Percentiles rank a stretch among this genome's conserved stretches.
Evolutionary conservation across 2,888 invertebrate genomes (phyloP).

Genomic region (Pinctada fucata): DNA sequence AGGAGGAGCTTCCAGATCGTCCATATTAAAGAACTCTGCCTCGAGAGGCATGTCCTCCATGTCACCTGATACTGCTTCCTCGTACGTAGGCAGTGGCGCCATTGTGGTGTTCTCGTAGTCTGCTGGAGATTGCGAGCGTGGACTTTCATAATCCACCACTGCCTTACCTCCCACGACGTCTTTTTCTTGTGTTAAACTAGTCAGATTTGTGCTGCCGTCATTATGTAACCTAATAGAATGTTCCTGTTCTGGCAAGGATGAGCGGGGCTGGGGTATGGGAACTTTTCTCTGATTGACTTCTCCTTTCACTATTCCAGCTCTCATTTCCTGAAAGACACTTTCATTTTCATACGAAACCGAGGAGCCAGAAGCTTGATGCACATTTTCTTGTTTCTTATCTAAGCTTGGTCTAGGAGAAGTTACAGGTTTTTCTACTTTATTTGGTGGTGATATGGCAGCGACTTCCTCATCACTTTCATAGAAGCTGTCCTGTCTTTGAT

Average conservation of each 20-base stretch:
- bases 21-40: constrained; percentile 53
- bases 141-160: constrained; percentile 28
- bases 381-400: constrained; percentile 16
- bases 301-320: constrained; percentile 41
- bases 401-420: constrained; percentile 50
- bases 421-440: constrained; percentile 46
- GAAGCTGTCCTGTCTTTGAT: constrained; percentile 64
- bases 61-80: constrained; percentile 58
- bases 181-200: constrained; percentile 25
- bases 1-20: constrained; percentile 51
- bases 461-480: constrained; percentile 68
- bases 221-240: constrained; percentile 23
- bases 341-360: constrained; percentile 58
- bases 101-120: constrained; percentile 53
- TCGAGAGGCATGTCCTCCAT: constrained; percentile 26
- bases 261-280: constrained; percentile 40
- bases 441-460: constrained; percentile 8
- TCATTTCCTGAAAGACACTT: constrained; percentile 50
- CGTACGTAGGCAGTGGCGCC: constrained; percentile 58
- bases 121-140: constrained; percentile 42
- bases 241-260: constrained; percentile 39
- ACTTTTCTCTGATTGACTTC: constrained; percentile 27
- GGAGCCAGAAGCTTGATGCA: constrained; percentile 48
- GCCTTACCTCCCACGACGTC: constrained; percentile 41
- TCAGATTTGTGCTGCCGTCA: constrained; percentile 3